Conservation (phyloP, 2,113 vertebrate genomes). For the Oryzias woworae region DNA sequence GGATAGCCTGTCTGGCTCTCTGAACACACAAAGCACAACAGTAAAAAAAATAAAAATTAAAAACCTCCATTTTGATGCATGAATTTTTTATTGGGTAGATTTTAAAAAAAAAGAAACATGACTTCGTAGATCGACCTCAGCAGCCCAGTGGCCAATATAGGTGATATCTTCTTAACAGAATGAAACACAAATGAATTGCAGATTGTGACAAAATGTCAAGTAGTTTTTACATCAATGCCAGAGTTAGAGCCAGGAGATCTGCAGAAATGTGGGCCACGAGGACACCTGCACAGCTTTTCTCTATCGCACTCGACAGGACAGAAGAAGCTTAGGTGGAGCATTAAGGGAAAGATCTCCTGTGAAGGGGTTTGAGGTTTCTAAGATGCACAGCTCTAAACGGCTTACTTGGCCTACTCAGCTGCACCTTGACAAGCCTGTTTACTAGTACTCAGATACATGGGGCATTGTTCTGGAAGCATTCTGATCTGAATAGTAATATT, state of each 20-base stretch:
- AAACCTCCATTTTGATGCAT: background rate
- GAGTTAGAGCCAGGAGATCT: background rate
- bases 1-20: conserved; percentile 77
- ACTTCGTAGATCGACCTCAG: background rate
- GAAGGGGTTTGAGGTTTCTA: conserved; percentile 33
- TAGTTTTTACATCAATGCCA: background rate
- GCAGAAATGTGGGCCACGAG: conserved; percentile 5
- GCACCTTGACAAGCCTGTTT: background rate
- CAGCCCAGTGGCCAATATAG: conserved; percentile 28
- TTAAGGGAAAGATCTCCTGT: conserved; percentile 38
- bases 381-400: conserved; percentile 33
- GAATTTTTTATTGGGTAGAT: background rate
- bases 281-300: conserved; percentile 24
- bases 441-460: no score
- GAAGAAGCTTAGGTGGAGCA: conserved; percentile 55
- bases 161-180: background rate
- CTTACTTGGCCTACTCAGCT: conserved; percentile 21
- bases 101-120: background rate
- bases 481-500: no score
- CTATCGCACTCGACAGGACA: conserved; percentile 22
- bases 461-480: no score
- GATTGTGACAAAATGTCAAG: background rate
- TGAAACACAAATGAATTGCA: background rate
- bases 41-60: background rate
- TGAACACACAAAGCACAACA: conserved; percentile 18